Evolutionary conservation across 2,113 vertebrate species (phyloP).

Genomic region (Heteronetta atricapilla): DNA sequence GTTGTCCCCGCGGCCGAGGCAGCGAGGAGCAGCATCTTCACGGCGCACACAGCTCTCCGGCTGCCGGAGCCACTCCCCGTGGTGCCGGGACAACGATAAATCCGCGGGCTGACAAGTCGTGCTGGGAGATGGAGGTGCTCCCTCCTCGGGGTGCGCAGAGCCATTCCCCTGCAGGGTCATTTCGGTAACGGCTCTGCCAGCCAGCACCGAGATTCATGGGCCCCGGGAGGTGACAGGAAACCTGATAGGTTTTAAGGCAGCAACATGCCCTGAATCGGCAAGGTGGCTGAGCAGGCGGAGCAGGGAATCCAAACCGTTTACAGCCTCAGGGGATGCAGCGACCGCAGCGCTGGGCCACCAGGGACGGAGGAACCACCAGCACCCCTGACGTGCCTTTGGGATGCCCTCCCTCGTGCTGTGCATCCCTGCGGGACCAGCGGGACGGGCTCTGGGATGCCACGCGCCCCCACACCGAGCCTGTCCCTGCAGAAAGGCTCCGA

Average conservation of each 20-base stretch:
- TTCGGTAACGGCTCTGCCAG: conserved; percentile 26
- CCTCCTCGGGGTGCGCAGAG: background rate
- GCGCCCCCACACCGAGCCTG: fast-evolving
- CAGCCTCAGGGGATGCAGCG: background rate
- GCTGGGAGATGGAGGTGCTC: background rate
- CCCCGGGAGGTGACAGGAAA: conserved; percentile 49
- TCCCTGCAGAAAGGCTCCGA: background rate
- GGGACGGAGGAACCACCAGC: background rate
- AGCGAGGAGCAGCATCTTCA: background rate
- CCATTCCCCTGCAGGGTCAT: background rate
- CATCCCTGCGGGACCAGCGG: background rate
- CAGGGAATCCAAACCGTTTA: conserved; percentile 52
- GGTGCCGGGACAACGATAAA: background rate
- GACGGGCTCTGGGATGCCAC: background rate
- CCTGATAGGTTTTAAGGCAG: conserved; percentile 68
- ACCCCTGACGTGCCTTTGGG: background rate
- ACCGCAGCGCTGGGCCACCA: background rate
- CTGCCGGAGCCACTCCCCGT: background rate
- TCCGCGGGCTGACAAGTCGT: background rate
- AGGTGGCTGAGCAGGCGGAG: conserved; percentile 16
- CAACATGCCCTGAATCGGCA: conserved; percentile 69
- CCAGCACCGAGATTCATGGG: conserved; percentile 40
- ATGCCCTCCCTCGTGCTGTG: background rate
- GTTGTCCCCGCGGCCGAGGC: background rate
- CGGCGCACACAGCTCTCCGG: background rate